Evolutionary conservation across 2,113 vertebrate species (phyloP), one percentile per base, ranked within the genome.

Genomic region (Colinus virginianus): DNA sequence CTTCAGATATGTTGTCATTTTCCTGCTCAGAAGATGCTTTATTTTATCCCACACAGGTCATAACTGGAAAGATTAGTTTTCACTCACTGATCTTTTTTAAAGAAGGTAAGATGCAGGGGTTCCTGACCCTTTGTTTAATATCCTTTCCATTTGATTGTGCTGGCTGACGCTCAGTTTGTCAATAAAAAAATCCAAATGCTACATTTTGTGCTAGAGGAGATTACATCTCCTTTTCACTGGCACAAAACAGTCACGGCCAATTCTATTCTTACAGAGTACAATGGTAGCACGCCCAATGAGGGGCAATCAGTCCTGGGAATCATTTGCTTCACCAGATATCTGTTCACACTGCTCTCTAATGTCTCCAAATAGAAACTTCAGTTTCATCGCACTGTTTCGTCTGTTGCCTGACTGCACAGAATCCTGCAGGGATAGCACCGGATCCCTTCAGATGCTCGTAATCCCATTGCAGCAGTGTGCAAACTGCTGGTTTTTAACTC

Each of bases 201-300:
- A 1, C 66, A 75, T 71, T 90, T 95, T 62, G 63, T 93, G 88
- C 84, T 64, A 5, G 71, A 72, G 49, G 16, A 95, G 85, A 84
- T 93, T 74, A 16, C 55, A 85, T 91, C 48, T 93, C 84, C 77
- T 71, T 89, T 78, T 87, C 46, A 36, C 11, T 77, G 78, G 48
- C 40, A 46, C 38, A 85, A 80, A 89, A 67, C n/a, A 32, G 61
- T 87, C 63, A 38, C 56, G 36, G 79, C 71, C 58, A 75, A 25
- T 84, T 93, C 87, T 71, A 5, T 95, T 87, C 90, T 85, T 74
- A 53, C 38, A 14, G 77, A 88, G 70, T 26, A 90, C 91, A 94
- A 86, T 93, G 56, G 70, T 45, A 67, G 84, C 43, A 20, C n/a
- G 55, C 79, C 76, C 83, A 84, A 6, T 6, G 82, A 91, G 87